Evolutionary conservation across 2,113 vertebrate genomes (phyloP).

Genomic region (Heliornis fulica): DNA sequence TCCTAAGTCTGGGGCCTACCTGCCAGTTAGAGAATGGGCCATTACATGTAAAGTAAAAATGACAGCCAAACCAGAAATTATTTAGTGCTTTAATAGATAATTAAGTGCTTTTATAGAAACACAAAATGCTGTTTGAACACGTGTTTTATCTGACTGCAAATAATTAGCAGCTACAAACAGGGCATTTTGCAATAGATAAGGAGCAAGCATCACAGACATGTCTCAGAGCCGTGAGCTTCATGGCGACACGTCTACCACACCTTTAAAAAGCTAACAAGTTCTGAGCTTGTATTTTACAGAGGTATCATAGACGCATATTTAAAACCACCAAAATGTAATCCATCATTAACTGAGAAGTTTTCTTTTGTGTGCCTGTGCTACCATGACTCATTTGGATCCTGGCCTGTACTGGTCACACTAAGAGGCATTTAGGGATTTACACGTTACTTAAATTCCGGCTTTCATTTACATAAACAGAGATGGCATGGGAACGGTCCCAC

Average conservation of each 20-base stretch:
- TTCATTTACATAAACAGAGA: neutral
- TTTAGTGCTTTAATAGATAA: neutral
- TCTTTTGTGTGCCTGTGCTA: neutral
- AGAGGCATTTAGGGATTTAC: neutral
- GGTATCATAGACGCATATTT: neutral
- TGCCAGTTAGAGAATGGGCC: neutral
- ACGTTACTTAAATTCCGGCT: neutral
- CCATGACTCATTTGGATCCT: neutral
- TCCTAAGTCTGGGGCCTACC: neutral
- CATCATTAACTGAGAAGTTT: neutral
- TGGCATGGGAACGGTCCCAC: fast-evolving
- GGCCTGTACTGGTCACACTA: neutral
- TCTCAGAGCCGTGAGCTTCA: neutral
- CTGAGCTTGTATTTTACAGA: neutral
- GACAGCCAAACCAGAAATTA: neutral
- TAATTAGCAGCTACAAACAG: fast-evolving
- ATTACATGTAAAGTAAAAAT: neutral
- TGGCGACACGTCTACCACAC: neutral
- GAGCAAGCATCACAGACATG: neutral
- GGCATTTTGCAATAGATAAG: neutral
- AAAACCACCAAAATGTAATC: neutral
- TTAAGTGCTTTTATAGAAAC: neutral
- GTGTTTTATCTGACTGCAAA: neutral
- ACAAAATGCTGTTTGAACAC: neutral
- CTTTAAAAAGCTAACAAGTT: neutral